A percentile compares a stretch with the other conserved stretches of the same genome.
phyloP scores from a whole-genome alignment of 1,140 invertebrate species.

The Helicoverpa zea region DNA sequence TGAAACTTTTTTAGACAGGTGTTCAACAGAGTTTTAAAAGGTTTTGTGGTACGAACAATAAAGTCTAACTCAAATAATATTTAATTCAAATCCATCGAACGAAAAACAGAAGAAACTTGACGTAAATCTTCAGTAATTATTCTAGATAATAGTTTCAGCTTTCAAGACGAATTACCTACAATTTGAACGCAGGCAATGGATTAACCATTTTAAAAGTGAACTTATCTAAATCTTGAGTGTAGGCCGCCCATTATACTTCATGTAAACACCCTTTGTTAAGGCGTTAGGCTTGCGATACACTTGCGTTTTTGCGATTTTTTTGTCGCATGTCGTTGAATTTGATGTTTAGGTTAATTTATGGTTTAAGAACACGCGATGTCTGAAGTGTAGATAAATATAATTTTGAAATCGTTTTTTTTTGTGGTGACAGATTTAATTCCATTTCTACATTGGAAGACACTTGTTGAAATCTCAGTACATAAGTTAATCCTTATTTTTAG shows the following conservation, averaged over 20 bases:
- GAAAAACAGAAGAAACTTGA: neutral
- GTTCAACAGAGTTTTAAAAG: no score
- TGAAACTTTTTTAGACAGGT: no score
- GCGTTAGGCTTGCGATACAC: conserved; percentile 7
- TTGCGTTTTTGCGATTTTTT: neutral
- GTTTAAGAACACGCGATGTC: no score
- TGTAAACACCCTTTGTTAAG: conserved; percentile 48
- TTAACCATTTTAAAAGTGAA: conserved; percentile 36
- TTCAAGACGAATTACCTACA: neutral
- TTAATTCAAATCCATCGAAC: no score
- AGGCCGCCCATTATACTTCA: conserved; percentile 46
- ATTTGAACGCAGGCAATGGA: conserved; percentile 17
- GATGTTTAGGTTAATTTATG: no score
- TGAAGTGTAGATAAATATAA: no score
- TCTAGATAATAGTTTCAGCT: neutral
- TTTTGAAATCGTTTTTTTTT: no score
- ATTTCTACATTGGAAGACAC: neutral
- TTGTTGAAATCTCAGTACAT: no score
- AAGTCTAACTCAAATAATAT: no score
- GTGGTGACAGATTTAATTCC: neutral
- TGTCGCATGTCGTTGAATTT: neutral
- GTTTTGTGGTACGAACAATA: no score
- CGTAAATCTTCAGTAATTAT: neutral
- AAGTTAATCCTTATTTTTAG: no score
- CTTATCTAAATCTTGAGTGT: conserved; percentile 42